Evolutionary conservation across 2,888 invertebrate genomes (phyloP), one percentile per base, ranked within the genome.

Genomic region (Alentia gelatinosa): DNA sequence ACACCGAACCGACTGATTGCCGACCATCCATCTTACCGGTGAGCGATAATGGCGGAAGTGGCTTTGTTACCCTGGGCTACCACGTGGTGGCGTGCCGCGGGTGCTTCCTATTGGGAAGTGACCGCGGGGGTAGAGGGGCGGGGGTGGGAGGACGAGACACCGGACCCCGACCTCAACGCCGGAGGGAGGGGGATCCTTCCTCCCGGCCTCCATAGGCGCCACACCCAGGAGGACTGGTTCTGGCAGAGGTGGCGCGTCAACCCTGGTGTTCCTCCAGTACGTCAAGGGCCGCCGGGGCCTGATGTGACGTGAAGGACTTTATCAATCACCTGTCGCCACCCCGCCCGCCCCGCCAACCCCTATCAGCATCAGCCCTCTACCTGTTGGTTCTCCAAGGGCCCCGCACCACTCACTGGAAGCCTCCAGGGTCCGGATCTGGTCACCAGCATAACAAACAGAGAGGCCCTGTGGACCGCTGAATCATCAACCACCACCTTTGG

Each of bases 11-110:
- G 7, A 79, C 79, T 79, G 79, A 79, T 79, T 79, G 79, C 35
- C 79, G 37, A 37, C 79, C 15, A 79, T 79, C 79, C 79, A 79
- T 79, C 79, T 79, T 79, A 39, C 26, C 79, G 4, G n/a, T 79
- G 79, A 79, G 79, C 79, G 79, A 79, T 79, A 79, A 79, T 79
- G 79, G 79, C 79, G 79, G 79, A 79, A 79, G 79, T 79, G 79
- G 79, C 79, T 79, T 79, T 79, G 79, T 79, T 79, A 79, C 79
- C 79, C 39, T 1, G 39, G 74, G 74, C 33, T 74, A 33, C 26
- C 74, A n/a, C n/a, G 56, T n/a, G 56, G 56, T 74, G 74, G 74
- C 74, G 30, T 26, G 74, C 33, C 74, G 74, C 30, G n/a, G 26
- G 74, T 26, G 74, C 74, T 26, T 74, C 33, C 30, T 74, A 33